A percentile compares a stretch with the other conserved stretches of the same genome.
These are phyloP conservation scores for Ianthella basta DNA, from an alignment of 37 sponge, comb jelly and placozoan genomes.

Conservation along the genomic window DNA sequence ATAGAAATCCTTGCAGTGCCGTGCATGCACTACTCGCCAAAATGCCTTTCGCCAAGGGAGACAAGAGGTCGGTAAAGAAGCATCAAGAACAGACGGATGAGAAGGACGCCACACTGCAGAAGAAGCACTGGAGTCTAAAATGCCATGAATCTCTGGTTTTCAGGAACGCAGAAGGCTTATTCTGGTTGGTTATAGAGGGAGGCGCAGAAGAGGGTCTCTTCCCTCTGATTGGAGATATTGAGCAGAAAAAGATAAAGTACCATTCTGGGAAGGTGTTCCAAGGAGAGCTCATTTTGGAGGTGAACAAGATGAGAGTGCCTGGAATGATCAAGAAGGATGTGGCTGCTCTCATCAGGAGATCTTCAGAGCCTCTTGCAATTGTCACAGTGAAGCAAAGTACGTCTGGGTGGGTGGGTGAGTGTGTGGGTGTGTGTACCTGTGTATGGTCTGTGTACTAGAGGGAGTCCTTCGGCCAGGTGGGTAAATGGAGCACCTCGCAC, in stretches of 20 bases:
- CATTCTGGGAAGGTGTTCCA: constrained; percentile 69
- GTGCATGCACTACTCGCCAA: no score
- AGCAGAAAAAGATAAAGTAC: constrained; percentile 79
- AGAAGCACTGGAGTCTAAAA: constrained; percentile 89
- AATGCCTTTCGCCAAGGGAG: constrained; percentile 11
- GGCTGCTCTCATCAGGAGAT: constrained; percentile 81
- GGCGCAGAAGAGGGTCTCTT: constrained; percentile 86
- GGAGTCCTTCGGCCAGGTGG: no score
- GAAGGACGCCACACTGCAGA: constrained; percentile 50
- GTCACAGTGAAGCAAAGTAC: constrained; percentile 87
- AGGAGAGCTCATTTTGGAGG: constrained; percentile 83
- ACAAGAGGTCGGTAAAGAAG: constrained; percentile 18
- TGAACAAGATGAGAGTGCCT: constrained; percentile 85
- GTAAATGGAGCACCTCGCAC: no score
- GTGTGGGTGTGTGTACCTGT: background rate
- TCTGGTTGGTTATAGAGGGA: constrained; percentile 90
- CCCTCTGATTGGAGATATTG: constrained; percentile 68
- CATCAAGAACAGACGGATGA: background rate
- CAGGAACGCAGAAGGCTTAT: constrained; percentile 77
- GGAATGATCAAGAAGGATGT: constrained; percentile 94
- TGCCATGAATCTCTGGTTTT: constrained; percentile 71
- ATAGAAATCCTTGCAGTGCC: no score
- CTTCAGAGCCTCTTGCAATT: constrained; percentile 82
- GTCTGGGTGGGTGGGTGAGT: constrained; percentile 11
- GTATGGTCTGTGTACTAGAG: background rate